Evolutionary conservation across 2,888 invertebrate genomes (phyloP).

Genomic region (Theodoxus fluviatilis): DNA sequence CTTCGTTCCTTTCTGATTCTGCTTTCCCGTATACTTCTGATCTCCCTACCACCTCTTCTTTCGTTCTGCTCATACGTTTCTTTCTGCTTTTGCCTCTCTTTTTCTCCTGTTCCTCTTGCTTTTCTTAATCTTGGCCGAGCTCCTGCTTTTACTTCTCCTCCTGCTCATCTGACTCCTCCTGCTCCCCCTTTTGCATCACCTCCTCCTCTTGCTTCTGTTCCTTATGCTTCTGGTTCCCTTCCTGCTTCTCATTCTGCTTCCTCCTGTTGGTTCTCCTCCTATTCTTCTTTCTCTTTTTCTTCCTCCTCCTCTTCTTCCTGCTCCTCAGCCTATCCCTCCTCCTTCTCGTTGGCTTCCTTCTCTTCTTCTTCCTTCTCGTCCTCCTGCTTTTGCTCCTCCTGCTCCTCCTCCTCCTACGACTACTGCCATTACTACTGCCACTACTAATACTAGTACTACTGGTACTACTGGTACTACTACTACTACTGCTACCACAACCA

Average conservation of each 20-base stretch:
- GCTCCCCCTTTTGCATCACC: background rate
- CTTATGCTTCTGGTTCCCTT: background rate
- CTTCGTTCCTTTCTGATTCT: background rate
- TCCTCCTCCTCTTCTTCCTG: background rate
- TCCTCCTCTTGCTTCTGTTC: background rate
- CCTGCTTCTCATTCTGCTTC: background rate
- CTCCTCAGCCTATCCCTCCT: background rate
- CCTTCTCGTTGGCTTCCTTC: background rate
- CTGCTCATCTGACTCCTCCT: background rate
- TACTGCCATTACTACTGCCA: background rate
- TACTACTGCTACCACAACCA: background rate
- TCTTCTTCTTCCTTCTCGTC: conserved; percentile 4
- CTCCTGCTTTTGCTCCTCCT: background rate
- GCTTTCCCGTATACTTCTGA: background rate
- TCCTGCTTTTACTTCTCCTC: background rate
- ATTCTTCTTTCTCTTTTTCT: background rate
- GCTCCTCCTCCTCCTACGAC: background rate
- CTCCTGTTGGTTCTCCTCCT: background rate
- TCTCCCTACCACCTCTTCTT: background rate
- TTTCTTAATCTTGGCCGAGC: too few relatives aligned
- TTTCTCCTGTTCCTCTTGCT: too few relatives aligned
- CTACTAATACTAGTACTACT: background rate
- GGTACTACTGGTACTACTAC: background rate
- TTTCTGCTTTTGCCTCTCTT: background rate
- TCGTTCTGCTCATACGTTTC: background rate